Base-by-base conservation (phyloP, 2,888 invertebrate species). In the Drosophila anomelani region DNA sequence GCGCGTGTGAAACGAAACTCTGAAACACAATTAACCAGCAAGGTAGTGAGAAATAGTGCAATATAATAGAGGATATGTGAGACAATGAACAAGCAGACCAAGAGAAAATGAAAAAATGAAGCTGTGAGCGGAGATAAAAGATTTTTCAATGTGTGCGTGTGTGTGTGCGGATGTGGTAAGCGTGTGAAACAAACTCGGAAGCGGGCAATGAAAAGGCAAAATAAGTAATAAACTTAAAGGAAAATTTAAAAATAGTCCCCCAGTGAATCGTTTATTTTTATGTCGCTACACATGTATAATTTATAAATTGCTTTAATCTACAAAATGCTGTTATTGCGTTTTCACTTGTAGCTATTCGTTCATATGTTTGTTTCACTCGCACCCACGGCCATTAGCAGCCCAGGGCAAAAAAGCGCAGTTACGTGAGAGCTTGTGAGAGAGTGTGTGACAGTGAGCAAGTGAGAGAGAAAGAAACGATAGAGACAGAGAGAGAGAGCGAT, bases 291-390 rank as follows among this genome's bases (percentile, higher is more conserved):
- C 38, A 79, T 80, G 56, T 61, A 82, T 70, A 77, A 68, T 58
- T 79, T 51, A 54, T 46, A 74, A 71, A 76, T 79, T 61, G 51
- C 51, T 51, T 75, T 75, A 82, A 87, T 85, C 83, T 76, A 59
- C 34, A 53, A 64, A 75, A 64, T 56, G 55, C 49, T 81, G 70
- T 66, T 85, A 76, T 82, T 84, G 85, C 82, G 87, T 85, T 85
- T 84, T 82, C 82, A 78, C 82, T 84, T 81, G 75, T 53, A 47
- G 36, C 61, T 46, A 15, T 20, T 20, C 55, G 54, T 32, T 51
- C 38, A 54, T 68, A 74, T 47, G 47, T 79, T 85, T 58, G 81
- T 82, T 83, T 81, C 84, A 63, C 75, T 88, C 76, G 49, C 81
- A 78, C 81, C 56, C 41, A 57, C 46, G 55, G 23, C 29, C 36